Evolutionary conservation across 2,113 vertebrate species (phyloP).

Genomic region (Phylloscopus whistleri): DNA sequence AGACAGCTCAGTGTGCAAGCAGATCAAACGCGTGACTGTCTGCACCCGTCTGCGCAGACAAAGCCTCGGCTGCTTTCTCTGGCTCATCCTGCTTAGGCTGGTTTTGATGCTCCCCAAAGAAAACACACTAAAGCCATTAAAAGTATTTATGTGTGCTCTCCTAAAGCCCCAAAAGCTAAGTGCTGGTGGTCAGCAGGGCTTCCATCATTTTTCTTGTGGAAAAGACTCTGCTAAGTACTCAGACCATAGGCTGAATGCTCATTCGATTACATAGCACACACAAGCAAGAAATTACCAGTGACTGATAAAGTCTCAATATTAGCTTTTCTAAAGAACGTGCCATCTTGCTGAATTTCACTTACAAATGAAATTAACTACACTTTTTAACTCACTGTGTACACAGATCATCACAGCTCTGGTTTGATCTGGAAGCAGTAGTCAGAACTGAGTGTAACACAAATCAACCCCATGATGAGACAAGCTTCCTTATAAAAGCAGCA

Average conservation of each 20-base stretch:
- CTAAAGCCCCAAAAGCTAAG: conserved; percentile 7
- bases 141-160: not conserved
- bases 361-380: not conserved
- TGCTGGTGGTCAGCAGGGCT: conserved; percentile 18
- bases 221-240: not conserved
- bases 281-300: not conserved
- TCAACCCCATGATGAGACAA: not conserved
- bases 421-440: not conserved
- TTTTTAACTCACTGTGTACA: not conserved
- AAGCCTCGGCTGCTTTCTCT: conserved; percentile 24
- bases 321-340: fast-evolving
- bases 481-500: not conserved
- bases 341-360: not conserved
- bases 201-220: not conserved
- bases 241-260: not conserved
- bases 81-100: conserved; percentile 37
- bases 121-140: conserved; percentile 40
- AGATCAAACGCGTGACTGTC: conserved; percentile 37
- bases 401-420: not conserved
- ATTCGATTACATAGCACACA: not conserved
- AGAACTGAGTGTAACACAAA: not conserved
- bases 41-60: not conserved
- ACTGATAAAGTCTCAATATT: not conserved
- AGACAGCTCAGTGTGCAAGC: conserved; percentile 38
- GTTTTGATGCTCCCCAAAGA: conserved; percentile 28